Evolutionary conservation across 2,113 vertebrate genomes (phyloP).

Genomic region (Brienomyrus longianalis): DNA sequence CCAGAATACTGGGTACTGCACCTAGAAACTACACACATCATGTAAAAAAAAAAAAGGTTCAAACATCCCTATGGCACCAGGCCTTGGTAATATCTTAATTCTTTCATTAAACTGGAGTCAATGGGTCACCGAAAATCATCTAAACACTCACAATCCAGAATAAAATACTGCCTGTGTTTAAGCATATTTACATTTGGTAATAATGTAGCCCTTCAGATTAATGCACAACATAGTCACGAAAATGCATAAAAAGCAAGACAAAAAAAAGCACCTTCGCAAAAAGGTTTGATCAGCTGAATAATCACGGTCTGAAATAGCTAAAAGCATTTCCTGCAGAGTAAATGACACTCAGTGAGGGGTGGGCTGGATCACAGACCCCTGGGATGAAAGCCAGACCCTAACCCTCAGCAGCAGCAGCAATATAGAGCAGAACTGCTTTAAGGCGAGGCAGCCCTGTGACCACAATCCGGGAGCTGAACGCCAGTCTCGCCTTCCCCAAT

Average conservation of each 20-base stretch:
- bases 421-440: not conserved
- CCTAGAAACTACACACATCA: not conserved
- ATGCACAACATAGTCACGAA: not conserved
- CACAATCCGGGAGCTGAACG: not conserved
- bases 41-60: not conserved
- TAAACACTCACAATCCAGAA: not conserved
- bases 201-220: not conserved
- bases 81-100: not conserved
- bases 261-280: not conserved
- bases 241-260: not conserved
- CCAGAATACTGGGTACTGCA: not conserved
- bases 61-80: not conserved
- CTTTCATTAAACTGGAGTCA: not conserved
- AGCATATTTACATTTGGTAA: not conserved
- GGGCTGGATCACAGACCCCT: not conserved
- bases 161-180: not conserved
- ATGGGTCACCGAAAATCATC: not conserved
- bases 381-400: not conserved
- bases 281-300: not conserved
- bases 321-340: not conserved
- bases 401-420: not conserved
- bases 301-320: not conserved
- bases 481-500: not conserved
- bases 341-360: not conserved
- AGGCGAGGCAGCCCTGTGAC: not conserved